Conservation (phyloP, 1,140 invertebrate genomes). For the Heliconius melpomene region DNA sequence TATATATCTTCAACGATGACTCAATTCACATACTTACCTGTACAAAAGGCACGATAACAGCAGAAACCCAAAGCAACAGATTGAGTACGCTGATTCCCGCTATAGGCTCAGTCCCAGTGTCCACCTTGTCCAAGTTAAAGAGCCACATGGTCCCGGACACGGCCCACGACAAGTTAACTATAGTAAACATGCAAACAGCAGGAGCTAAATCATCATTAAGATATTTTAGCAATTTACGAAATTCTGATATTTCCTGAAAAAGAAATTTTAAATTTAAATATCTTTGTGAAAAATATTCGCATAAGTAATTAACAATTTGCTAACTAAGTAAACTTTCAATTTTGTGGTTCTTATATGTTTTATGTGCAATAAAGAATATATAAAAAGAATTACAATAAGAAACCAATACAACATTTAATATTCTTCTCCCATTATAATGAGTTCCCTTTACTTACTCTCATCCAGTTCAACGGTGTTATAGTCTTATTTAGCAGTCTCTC, state of each 20-base stretch:
- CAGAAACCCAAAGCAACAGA: conserved; percentile 85
- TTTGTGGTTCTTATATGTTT: too few relatives aligned
- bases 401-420: not conserved
- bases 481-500: conserved; percentile 87
- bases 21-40: conserved; percentile 75
- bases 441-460: conserved; percentile 82
- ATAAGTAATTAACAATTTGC: not conserved
- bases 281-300: not conserved
- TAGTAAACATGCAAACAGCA: conserved; percentile 87
- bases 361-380: too few relatives aligned
- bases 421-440: not conserved
- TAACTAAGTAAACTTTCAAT: too few relatives aligned
- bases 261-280: not conserved
- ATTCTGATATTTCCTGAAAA: conserved; percentile 86
- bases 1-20: not conserved
- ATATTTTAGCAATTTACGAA: conserved; percentile 87
- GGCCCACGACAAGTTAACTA: conserved; percentile 88
- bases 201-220: conserved; percentile 88
- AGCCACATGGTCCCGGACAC: conserved; percentile 85
- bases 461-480: conserved; percentile 87
- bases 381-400: not conserved
- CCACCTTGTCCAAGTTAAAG: conserved; percentile 82
- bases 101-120: conserved; percentile 80
- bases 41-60: conserved; percentile 86
- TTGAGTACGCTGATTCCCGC: conserved; percentile 84